Conservation (phyloP, 2,888 invertebrate species). For the Oithona nana region DNA sequence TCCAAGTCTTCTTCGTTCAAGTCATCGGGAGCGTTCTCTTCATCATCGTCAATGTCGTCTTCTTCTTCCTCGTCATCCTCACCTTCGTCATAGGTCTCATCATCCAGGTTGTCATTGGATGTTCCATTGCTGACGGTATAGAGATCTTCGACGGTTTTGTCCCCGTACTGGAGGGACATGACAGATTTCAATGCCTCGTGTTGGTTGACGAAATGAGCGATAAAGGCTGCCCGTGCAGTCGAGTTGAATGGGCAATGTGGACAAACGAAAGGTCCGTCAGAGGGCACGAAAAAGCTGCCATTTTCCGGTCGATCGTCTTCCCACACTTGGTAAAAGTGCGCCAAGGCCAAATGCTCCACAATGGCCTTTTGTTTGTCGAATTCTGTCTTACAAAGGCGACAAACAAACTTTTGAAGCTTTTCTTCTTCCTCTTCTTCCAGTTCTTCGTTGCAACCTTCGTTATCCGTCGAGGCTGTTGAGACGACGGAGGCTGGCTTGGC, state of each 20-base stretch:
- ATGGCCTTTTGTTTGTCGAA: not conserved
- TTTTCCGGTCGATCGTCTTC: not conserved
- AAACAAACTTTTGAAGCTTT: not conserved
- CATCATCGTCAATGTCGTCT: not conserved
- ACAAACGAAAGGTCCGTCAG: not conserved
- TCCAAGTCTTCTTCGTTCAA: not conserved
- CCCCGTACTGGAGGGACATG: not conserved
- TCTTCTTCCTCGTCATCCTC: not conserved
- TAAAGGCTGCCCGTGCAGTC: not conserved
- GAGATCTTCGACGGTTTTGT: not conserved
- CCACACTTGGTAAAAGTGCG: not conserved
- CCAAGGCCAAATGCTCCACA: conserved; percentile 7
- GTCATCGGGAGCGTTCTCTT: not conserved
- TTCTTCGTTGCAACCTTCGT: not conserved
- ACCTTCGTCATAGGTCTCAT: not conserved
- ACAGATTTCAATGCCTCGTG: not conserved
- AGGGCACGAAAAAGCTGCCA: not conserved
- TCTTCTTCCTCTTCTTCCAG: too few relatives aligned
- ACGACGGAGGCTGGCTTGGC: too few relatives aligned
- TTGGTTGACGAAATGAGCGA: not conserved
- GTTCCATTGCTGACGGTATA: not conserved
- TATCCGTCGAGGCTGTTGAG: not conserved
- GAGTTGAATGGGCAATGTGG: not conserved
- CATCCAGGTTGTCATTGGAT: not conserved
- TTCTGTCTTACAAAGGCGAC: conserved; percentile 4